phyloP scores from a whole-genome alignment of 2,113 vertebrate species.

The Hippocampus barbouri region DNA sequence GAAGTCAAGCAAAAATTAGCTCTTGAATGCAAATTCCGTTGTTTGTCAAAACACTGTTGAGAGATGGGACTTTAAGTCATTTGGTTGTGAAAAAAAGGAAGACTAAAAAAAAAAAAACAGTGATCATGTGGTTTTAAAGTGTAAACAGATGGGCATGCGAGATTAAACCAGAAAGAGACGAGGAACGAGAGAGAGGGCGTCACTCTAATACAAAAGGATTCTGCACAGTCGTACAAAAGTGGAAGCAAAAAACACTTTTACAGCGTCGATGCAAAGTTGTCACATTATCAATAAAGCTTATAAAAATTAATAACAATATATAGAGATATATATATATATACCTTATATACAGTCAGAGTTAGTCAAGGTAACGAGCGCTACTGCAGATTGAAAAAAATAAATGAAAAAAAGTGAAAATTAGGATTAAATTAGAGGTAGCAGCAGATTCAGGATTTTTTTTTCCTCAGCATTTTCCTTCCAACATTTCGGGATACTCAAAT shows the following conservation, averaged over 20 bases:
- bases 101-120: background rate
- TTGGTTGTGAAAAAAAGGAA: background rate
- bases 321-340: constrained; percentile 9
- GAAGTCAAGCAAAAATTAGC: background rate
- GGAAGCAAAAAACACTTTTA: constrained; percentile 40
- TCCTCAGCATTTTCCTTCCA: constrained; percentile 36
- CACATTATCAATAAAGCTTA: constrained; percentile 71
- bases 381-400: constrained; percentile 68
- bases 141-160: background rate
- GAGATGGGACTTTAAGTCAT: constrained; percentile 1
- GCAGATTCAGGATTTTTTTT: constrained; percentile 80
- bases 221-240: constrained; percentile 47
- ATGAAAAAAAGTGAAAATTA: constrained; percentile 71
- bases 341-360: constrained; percentile 69
- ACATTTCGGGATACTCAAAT: constrained; percentile 46
- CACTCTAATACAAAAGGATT: constrained; percentile 2
- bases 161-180: background rate
- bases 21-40: background rate
- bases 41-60: background rate
- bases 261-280: constrained; percentile 65
- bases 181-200: background rate
- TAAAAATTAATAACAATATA: constrained; percentile 69
- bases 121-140: background rate
- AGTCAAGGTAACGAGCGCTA: constrained; percentile 53
- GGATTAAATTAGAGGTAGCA: constrained; percentile 94